Percentiles rank a stretch among this genome's conserved stretches.
Evolutionary conservation across 2,888 invertebrate species (phyloP).

Genomic region (Rhynchonema sp.): DNA sequence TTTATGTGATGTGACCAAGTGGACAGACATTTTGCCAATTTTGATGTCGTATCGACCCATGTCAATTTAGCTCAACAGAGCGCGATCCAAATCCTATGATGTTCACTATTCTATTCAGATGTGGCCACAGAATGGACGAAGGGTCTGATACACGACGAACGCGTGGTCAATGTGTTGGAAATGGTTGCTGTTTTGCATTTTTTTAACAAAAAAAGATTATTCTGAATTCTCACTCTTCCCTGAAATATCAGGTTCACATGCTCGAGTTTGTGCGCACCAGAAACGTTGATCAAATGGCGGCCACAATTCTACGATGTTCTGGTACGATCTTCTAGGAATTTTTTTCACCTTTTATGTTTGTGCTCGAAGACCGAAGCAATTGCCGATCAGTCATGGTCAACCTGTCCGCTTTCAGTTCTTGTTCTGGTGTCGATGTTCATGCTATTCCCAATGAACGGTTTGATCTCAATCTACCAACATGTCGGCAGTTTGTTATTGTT

Average conservation of each 20-base stretch:
- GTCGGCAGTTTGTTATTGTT: slow-evolving; percentile 32
- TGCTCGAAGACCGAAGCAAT: no score
- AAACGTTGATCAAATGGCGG: slow-evolving; percentile 17
- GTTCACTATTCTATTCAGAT: no score
- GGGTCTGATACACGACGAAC: not conserved
- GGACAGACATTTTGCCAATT: no score
- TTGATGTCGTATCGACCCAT: no score
- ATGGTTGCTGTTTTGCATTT: no score
- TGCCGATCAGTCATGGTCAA: no score
- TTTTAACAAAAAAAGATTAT: no score
- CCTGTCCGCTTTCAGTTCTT: slow-evolving; percentile 31
- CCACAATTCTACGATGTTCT: slow-evolving; percentile 15
- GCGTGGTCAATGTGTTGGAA: not conserved
- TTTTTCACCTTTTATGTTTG: not conserved
- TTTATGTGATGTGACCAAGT: no score
- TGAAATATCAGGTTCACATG: slow-evolving; percentile 8
- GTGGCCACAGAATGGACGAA: not conserved
- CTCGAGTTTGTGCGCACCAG: slow-evolving; percentile 20
- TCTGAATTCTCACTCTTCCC: no score
- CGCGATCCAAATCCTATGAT: no score
- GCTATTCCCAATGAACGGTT: slow-evolving; percentile 33
- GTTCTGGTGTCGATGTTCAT: slow-evolving; percentile 33
- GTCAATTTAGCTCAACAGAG: no score
- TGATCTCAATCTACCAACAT: slow-evolving; percentile 37
- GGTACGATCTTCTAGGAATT: slow-evolving; percentile 9